phyloP scores from a whole-genome alignment of 2,888 invertebrate species.

The Trichacis sp. region DNA sequence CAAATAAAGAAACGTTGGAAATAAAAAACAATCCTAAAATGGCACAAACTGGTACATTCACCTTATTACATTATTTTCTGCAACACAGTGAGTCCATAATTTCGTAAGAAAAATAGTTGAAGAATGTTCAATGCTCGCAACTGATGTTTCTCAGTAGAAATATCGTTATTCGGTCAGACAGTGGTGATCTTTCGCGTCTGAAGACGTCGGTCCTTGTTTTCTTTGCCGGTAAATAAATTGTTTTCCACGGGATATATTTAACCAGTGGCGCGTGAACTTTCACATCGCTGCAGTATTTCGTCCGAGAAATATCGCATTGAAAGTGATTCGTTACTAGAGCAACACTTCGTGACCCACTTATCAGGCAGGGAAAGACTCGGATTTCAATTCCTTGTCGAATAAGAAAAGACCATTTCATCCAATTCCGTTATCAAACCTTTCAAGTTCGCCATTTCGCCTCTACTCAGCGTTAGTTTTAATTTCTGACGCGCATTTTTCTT shows the following conservation, averaged over 20 bases:
- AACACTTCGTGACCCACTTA: background rate
- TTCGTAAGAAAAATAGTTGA: too few species aligned
- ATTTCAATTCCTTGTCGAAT: background rate
- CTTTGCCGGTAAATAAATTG: too few species aligned
- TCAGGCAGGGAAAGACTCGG: background rate
- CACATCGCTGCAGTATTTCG: background rate
- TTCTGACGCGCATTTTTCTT: conserved; percentile 32
- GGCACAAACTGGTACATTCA: too few species aligned
- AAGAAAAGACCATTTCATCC: conserved; percentile 4
- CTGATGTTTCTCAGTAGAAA: conserved; percentile 2
- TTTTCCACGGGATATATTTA: too few species aligned
- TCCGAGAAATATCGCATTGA: background rate
- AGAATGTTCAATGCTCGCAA: too few species aligned
- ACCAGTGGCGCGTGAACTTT: background rate
- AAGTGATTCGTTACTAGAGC: background rate
- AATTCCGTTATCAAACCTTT: conserved; percentile 9
- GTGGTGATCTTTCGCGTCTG: too few species aligned
- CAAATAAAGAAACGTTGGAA: too few species aligned
- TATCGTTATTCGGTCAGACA: too few species aligned
- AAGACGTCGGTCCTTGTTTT: too few species aligned
- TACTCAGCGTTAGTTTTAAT: conserved; percentile 40
- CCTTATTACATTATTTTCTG: too few species aligned
- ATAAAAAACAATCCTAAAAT: too few species aligned
- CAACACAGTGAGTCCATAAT: too few species aligned
- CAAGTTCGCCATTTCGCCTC: conserved; percentile 5